Base-by-base conservation (phyloP, 23 tunicate genomes). In the Pegea sp. region DNA sequence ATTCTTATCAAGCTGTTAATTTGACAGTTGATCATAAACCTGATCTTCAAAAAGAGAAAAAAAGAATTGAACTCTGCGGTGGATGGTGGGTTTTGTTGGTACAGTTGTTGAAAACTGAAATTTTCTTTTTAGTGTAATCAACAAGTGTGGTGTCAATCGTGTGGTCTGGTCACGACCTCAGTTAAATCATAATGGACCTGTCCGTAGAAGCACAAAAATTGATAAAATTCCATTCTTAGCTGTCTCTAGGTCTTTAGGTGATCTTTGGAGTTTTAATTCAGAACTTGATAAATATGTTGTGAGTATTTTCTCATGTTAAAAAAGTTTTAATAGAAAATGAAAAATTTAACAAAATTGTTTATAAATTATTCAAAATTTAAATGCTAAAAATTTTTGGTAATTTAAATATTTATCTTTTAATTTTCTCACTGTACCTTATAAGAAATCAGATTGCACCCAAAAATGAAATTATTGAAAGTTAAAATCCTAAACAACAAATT, bases 201-300 rank as follows among this genome's bases (percentile, higher is more conserved):
- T 89, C 23, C 64, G 96, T 31, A 55, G 93, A 54, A 74, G 87
- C 59, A 87, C 96, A 53, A 76, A 87, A 50, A 61, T 89, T 26
- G 98, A 89, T 68, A 77, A 71, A 61, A 89, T 89, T 25, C 98
- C 98, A 24, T 89, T 89, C 52, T 63, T 89, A 22, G 98, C 98
- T 0, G 77, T 89, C 19, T 81, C 98, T 24, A 60, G 98, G 16
- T 76, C 90, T 3, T 54, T 89, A 1, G 98, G 98, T 1, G 98
- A 89, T 61, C 44, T 89, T 26, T 89, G 98, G 98, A 76, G 90
- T 42, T 89, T 61, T 48, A 89, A 77, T 30, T 71, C 90, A 5
- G 79, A 77, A 49, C 29, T 65, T 24, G 54, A 71, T 53, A 71
- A 70, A 33, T 89, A 70, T 66, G 81, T 77, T 42, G 98, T 89